Evolutionary conservation across 1,140 invertebrate species (phyloP), one percentile per base, ranked within the genome.

Genomic region (Phymastichus coffea): DNA sequence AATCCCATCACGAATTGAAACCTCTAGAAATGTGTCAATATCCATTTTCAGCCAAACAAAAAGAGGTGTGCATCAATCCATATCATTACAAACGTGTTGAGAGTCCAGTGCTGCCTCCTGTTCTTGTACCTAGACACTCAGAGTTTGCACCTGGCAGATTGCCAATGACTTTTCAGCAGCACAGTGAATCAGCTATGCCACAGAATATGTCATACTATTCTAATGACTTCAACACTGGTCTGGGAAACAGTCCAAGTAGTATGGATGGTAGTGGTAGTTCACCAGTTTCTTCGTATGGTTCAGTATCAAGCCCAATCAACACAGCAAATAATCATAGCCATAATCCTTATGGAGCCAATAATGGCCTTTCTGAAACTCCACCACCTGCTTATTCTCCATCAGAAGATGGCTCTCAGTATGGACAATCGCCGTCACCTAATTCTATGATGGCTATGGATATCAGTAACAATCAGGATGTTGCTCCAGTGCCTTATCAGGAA

Each of bases 31-130:
- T 90, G 66, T 99, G 97, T 80, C 89, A 95, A 75, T 98, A 87
- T 79, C 94, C 95, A 47, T 98, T 97, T 76, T 92, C 91, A 57
- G 90, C 94, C 17, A 98, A 98, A 77, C 92, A 97, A 71, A 97
- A 97, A 75, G 94, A 98, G 81, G 93, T 97, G 19, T 99, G 97
- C 82, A 97, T 99, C 63, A 99, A 99, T 82, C 97, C 97, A 7
- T 99, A 98, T 78, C 97, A 99, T 80, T 99, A 99, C 76, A 95
- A 95, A 74, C 81, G 95, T 54, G 93, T 97, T 2, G 94, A 97
- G 75, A 94, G 91, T 74, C 92, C 93, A 33, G 94, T 99, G 12
- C 80, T 98, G 66, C 96, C 96, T n/a, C 96, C 97, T 4, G 95
- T 98, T 26, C 77, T 98, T 46, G 96, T 98, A 26, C 96, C 96